Conservation (phyloP, 2,888 invertebrate species). For the Lamellibrachia columna region DNA sequence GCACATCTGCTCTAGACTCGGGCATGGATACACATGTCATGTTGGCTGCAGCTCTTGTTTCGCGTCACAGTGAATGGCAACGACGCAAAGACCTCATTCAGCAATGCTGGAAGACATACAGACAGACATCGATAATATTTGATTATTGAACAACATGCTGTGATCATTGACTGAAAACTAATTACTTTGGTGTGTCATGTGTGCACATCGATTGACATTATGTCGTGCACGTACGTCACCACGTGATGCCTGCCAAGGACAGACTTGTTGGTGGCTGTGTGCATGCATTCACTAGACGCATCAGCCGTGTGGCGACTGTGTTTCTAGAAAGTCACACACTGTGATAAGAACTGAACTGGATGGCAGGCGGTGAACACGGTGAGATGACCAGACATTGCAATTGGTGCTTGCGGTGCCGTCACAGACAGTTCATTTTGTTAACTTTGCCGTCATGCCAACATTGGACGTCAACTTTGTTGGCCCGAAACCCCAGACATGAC, state of each 20-base stretch:
- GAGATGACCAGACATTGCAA: neutral
- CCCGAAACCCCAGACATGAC: neutral
- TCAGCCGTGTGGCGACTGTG: neutral
- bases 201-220: neutral
- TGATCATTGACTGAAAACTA: slow-evolving; percentile 6
- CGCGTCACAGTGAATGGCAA: neutral
- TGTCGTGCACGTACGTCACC: neutral
- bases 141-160: slow-evolving; percentile 16
- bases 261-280: neutral
- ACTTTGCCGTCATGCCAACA: neutral
- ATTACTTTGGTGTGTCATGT: slow-evolving; percentile 16
- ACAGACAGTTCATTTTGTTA: neutral
- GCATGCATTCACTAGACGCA: neutral
- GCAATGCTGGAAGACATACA: neutral
- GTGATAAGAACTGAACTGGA: slow-evolving; percentile 16
- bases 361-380: neutral
- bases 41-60: neutral
- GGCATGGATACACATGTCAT: slow-evolving; percentile 3
- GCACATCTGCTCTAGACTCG: slow-evolving; percentile 16
- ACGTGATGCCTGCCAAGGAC: neutral
- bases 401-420: slow-evolving; percentile 3
- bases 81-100: neutral
- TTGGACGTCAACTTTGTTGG: slow-evolving; percentile 9
- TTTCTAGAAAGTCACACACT: neutral
- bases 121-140: slow-evolving; percentile 10